Conservation (phyloP, 2,113 vertebrate species). For the Sterna hirundo region DNA sequence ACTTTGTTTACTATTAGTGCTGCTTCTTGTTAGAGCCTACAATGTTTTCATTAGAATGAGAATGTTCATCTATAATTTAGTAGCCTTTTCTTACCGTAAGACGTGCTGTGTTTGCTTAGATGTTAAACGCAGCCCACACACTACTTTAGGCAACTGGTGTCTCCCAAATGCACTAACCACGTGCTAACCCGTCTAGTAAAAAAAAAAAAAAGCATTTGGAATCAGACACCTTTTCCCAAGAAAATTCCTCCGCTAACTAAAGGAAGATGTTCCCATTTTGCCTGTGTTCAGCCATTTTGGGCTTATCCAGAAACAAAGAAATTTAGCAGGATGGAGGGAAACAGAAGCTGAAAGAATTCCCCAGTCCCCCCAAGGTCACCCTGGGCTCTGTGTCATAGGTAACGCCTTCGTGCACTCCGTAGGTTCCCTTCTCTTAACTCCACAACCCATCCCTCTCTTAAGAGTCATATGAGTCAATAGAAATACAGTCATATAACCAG, state of each 20-base stretch:
- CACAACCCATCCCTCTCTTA: background rate
- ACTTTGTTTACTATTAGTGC: fast-evolving
- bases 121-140: background rate
- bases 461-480: background rate
- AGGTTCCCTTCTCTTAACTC: background rate
- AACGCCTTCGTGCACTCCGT: fast-evolving
- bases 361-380: background rate
- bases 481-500: background rate
- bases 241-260: background rate
- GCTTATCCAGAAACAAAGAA: background rate
- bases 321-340: background rate
- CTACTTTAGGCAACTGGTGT: background rate
- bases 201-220: background rate
- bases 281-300: background rate
- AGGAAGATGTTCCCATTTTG: background rate
- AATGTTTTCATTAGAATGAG: background rate
- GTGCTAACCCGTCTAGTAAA: background rate
- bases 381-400: background rate
- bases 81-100: background rate
- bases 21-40: background rate
- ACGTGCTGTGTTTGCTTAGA: background rate
- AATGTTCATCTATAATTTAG: background rate
- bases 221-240: background rate
- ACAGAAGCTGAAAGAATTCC: background rate
- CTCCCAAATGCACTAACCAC: background rate